A percentile compares a stretch with the other conserved stretches of the same genome.
These are phyloP conservation scores for Pseudochirops corinnae DNA, from an alignment of 2,797 vertebrate genomes.

Conservation along the genomic window DNA sequence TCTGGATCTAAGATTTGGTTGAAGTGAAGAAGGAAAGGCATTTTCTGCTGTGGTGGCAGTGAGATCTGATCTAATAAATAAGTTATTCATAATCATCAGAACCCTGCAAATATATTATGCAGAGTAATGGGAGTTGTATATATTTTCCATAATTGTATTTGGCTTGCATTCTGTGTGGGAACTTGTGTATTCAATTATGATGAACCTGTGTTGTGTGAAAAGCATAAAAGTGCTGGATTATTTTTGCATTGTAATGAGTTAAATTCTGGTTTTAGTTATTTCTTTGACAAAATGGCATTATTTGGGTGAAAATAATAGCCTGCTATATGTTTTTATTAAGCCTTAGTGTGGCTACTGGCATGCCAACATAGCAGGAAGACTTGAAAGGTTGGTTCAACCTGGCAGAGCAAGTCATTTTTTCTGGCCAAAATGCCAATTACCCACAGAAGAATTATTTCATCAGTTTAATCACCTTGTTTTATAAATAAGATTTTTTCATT, in stretches of 20 bases:
- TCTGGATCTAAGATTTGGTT: background rate
- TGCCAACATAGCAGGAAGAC: slow-evolving; percentile 58
- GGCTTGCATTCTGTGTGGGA: background rate
- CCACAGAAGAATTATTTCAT: slow-evolving; percentile 51
- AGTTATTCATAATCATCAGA: background rate
- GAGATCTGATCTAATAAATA: background rate
- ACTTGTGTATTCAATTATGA: slow-evolving; percentile 5
- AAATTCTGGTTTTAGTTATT: slow-evolving; percentile 22
- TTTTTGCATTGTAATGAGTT: slow-evolving; percentile 23
- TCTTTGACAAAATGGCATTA: slow-evolving; percentile 51
- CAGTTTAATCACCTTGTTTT: background rate
- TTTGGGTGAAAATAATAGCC: slow-evolving; percentile 41
- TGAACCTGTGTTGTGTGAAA: background rate
- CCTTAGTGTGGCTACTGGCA: slow-evolving; percentile 22
- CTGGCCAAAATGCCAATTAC: slow-evolving; percentile 26
- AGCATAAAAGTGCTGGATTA: background rate
- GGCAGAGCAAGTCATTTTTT: background rate
- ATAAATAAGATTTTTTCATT: slow-evolving; percentile 58
- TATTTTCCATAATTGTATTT: slow-evolving; percentile 13
- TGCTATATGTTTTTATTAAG: slow-evolving; percentile 53
- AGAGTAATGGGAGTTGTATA: background rate
- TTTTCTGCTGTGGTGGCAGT: background rate
- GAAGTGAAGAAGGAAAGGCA: background rate
- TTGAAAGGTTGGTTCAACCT: slow-evolving; percentile 61
- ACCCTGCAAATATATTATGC: background rate